Base-by-base conservation (phyloP, 2,888 invertebrate species). In the Metopia argyrocephala region DNA sequence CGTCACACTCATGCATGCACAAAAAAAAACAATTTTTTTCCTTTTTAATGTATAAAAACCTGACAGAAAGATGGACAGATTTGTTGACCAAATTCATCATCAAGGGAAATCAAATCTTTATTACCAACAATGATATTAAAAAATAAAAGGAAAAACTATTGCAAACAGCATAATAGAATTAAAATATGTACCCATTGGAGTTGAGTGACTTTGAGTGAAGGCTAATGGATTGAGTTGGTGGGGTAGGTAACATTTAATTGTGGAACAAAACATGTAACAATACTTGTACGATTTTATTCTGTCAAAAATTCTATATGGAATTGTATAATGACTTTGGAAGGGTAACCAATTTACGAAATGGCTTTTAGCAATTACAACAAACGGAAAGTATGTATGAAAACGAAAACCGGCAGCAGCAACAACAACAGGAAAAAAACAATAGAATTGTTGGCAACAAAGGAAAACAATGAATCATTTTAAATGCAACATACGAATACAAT, bases 331-430 rank as follows among this genome's bases (percentile, higher is more conserved):
- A 50, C 27, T 76, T 38, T 57, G n/a, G 50, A 79, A 76, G 61
- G 66, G 66, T 45, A 56, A 57, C 25, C 27, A 79, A 76, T 71
- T 71, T 79, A 50, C 23, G 50, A 68, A 79, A 79, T 79, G 70
- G 71, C 79, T 76, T 76, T 79, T 71, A 62, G 61, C 79, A 79
- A 79, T 79, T 75, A 79, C 23, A 65, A 48, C 28, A 18, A 31
- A 45, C 9, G 20, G 18, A n/a, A 21, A 31, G 15, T 6, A 31
- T 28, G 62, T 18, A 54, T 6, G 25, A 62, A 25, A 15, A 48
- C 18, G 5, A 62, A 48, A 45, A 31, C 2, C 25, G 6, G 6
- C n/a, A 50, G n/a, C 9, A 50, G 3, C 18, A 48, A 28, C 28
- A 27, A 50, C 9, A 50, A 46, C 1, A 1, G 9, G 38, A 15